Percentiles rank a stretch among this genome's conserved stretches.
Conservation (phyloP, 53 echinoderm and acorn worm species). For the Mesocentrotus franciscanus region DNA sequence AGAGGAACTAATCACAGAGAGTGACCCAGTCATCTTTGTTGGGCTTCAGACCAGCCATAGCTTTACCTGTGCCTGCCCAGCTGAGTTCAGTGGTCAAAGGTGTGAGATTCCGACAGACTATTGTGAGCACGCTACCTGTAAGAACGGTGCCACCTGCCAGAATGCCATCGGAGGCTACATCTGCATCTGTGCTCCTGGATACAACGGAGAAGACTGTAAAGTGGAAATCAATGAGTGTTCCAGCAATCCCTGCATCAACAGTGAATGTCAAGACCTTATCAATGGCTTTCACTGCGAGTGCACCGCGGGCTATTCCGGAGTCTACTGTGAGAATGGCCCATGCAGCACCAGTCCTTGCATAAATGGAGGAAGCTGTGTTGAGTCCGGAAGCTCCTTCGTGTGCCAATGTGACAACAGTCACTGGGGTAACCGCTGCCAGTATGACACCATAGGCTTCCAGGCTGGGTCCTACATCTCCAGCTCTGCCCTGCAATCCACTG, state of each 20-base stretch:
- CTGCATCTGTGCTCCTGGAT: constrained; percentile 84
- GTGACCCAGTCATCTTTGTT: constrained; percentile 86
- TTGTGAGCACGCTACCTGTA: constrained; percentile 82
- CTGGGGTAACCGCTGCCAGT: constrained; percentile 83
- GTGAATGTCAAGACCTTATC: constrained; percentile 77
- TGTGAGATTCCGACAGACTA: constrained; percentile 87
- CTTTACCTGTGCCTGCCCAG: constrained; percentile 79
- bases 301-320: constrained; percentile 78
- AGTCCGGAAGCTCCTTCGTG: constrained; percentile 74
- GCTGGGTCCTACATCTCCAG: constrained; percentile 84
- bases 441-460: constrained; percentile 85
- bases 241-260: constrained; percentile 80
- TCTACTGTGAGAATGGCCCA: constrained; percentile 85
- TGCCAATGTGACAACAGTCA: constrained; percentile 88
- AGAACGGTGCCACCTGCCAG: constrained; percentile 82
- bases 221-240: constrained; percentile 82
- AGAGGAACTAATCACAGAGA: constrained; percentile 73
- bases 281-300: constrained; percentile 85
- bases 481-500: constrained; percentile 54
- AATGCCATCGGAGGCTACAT: constrained; percentile 77
- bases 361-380: constrained; percentile 84
- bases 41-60: constrained; percentile 71
- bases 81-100: constrained; percentile 78
- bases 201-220: constrained; percentile 79
- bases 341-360: constrained; percentile 83